Percentiles rank a stretch among this genome's conserved stretches.
phyloP scores from a whole-genome alignment of 2,797 vertebrate genomes.

The Phrynocephalus vlangalii region DNA sequence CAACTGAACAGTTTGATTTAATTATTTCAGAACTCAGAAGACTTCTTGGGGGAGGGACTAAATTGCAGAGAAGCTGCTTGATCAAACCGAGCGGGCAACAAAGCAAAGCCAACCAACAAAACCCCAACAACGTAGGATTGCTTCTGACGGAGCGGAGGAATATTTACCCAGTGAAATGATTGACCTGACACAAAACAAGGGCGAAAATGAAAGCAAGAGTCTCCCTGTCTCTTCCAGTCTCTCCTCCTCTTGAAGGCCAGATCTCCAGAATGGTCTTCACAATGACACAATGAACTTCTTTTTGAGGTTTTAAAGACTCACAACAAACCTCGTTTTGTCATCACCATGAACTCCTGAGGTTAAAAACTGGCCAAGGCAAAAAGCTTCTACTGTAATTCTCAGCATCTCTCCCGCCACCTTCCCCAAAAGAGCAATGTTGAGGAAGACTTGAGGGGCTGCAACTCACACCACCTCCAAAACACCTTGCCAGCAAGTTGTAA shows the following conservation, averaged over 20 bases:
- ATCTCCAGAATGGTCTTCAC: neutral
- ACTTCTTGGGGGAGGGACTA: neutral
- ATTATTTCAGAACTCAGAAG: conserved; percentile 2
- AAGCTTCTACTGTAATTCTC: neutral
- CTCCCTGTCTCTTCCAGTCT: neutral
- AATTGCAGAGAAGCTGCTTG: neutral
- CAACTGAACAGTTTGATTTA: conserved; percentile 31
- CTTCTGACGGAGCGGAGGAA: neutral
- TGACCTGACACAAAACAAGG: conserved; percentile 15
- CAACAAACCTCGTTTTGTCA: neutral
- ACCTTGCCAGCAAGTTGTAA: no score
- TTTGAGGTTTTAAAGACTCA: neutral
- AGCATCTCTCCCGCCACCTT: no score
- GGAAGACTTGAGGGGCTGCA: neutral
- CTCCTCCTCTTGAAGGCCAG: neutral
- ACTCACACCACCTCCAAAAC: neutral
- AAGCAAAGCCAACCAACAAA: neutral
- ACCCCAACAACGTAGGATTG: neutral
- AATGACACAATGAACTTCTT: neutral
- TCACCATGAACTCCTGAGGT: neutral
- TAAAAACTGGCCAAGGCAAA: neutral
- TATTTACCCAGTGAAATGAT: conserved; percentile 4
- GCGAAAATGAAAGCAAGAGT: conserved; percentile 1
- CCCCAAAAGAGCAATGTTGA: neutral
- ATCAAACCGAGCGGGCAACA: neutral